A percentile compares a stretch with the other conserved stretches of the same genome.
phyloP scores from a whole-genome alignment of 2,888 invertebrate species.

The Himalopsyche kuldschensis region DNA sequence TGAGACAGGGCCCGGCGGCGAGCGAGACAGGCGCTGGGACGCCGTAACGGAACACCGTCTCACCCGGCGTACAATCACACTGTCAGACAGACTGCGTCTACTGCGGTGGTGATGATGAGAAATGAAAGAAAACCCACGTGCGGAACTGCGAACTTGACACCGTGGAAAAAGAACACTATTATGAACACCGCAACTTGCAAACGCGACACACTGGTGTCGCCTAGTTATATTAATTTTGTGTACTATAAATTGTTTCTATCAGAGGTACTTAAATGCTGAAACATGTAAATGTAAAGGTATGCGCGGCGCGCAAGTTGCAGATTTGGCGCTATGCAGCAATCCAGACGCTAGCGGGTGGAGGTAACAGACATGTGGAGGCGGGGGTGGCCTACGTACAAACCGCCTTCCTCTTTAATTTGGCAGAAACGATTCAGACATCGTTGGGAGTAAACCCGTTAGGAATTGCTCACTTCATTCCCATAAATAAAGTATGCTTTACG shows the following conservation, averaged over 20 bases:
- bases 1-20: neutral
- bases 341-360: neutral
- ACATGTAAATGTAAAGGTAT: neutral
- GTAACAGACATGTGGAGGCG: neutral
- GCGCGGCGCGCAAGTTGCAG: neutral
- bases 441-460: too few species aligned
- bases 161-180: neutral
- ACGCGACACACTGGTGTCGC: neutral
- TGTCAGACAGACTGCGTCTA: neutral
- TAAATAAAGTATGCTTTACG: too few species aligned
- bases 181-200: neutral
- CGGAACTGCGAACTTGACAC: neutral
- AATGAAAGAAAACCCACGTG: neutral
- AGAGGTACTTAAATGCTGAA: too few species aligned
- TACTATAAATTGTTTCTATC: too few species aligned
- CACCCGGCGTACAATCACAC: neutral
- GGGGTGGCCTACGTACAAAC: neutral
- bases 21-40: neutral
- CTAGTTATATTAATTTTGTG: too few species aligned
- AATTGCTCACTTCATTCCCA: too few species aligned
- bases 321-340: neutral
- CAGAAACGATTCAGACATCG: neutral
- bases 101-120: neutral
- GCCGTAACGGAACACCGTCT: neutral
- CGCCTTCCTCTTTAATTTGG: neutral